phyloP scores from a whole-genome alignment of 2,113 vertebrate genomes.

The Procapra przewalskii region DNA sequence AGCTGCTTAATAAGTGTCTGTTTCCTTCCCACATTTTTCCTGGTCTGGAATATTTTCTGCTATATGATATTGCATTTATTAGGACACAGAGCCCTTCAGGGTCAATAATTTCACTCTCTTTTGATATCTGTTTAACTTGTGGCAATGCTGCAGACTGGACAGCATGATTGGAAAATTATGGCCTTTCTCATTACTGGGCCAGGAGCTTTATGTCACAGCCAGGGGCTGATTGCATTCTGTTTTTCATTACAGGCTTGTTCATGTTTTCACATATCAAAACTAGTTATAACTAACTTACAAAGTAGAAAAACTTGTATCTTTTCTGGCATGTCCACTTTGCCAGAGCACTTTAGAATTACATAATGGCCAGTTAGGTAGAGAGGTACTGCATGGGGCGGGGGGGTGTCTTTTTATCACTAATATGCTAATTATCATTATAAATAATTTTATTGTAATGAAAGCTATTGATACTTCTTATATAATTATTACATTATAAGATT shows the following conservation, averaged over 20 bases:
- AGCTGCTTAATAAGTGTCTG: background rate
- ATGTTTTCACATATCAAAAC: background rate
- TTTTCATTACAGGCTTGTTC: background rate
- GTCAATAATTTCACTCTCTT: background rate
- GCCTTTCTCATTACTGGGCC: background rate
- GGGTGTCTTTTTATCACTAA: background rate
- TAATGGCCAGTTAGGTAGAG: background rate
- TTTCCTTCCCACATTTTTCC: background rate
- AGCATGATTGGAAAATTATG: background rate
- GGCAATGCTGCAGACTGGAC: background rate
- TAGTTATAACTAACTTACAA: background rate
- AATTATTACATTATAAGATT: background rate
- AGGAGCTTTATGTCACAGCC: background rate
- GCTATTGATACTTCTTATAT: background rate
- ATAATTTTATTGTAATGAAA: background rate
- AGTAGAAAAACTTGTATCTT: background rate
- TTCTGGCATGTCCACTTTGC: background rate
- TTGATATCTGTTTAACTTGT: background rate
- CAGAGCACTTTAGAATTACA: background rate
- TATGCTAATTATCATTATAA: background rate
- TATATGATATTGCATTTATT: background rate
- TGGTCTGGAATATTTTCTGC: background rate
- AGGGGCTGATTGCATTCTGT: background rate
- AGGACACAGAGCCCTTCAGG: background rate
- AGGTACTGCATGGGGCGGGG: background rate